A percentile compares a stretch with the other conserved stretches of the same genome.
Evolutionary conservation across 2,797 vertebrate species (phyloP).

Genomic region (Garrulus glandarius): DNA sequence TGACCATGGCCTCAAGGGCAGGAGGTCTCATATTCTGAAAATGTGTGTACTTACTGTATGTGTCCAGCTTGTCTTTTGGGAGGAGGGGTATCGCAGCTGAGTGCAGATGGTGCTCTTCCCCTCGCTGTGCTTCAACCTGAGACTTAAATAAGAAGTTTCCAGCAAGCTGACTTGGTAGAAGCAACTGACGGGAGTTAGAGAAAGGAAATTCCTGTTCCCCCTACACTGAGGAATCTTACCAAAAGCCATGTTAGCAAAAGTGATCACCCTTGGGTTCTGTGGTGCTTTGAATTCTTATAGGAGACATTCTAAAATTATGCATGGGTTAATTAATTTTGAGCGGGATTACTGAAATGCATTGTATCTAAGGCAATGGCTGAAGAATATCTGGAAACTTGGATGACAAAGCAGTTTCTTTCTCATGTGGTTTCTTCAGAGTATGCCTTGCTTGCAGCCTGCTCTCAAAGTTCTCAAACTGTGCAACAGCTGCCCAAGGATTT

Average conservation of each 20-base stretch:
- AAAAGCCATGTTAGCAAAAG: neutral
- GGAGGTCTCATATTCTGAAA: conserved; percentile 11
- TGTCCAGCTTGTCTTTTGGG: neutral
- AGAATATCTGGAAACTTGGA: neutral
- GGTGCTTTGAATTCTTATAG: neutral
- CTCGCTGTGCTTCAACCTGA: neutral
- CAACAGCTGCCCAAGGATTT: neutral
- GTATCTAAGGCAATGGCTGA: neutral
- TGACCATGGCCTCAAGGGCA: conserved; percentile 21
- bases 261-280: neutral
- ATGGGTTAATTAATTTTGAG: neutral
- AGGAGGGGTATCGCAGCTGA: neutral
- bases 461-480: neutral
- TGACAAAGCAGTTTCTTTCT: neutral
- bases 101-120: accelerated
- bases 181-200: neutral
- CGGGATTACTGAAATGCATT: neutral
- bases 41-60: neutral
- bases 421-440: neutral
- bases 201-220: neutral
- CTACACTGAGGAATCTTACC: neutral
- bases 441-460: neutral
- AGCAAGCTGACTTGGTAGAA: neutral
- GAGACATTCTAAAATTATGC: neutral
- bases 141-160: neutral